A percentile compares a stretch with the other conserved stretches of the same genome.
Evolutionary conservation across 1,140 invertebrate species (phyloP).

Genomic region (Eulimnadia texana): DNA sequence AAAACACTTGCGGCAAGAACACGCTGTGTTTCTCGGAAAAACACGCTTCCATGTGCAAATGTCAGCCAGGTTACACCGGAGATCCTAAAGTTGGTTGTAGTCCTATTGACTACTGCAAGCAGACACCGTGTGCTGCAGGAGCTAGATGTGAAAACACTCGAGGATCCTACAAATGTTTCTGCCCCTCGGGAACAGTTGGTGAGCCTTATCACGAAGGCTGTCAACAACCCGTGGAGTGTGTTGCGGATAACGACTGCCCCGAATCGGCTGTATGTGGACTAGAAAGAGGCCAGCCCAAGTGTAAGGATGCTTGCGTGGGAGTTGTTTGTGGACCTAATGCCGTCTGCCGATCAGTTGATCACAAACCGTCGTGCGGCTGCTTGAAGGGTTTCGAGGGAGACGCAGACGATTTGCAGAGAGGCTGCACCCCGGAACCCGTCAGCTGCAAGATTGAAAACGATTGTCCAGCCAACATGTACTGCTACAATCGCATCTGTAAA

Average conservation of each 20-base stretch:
- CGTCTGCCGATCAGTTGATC: slow-evolving; percentile 57
- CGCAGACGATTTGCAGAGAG: slow-evolving; percentile 46
- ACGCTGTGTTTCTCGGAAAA: slow-evolving; percentile 65
- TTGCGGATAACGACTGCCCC: slow-evolving; percentile 59
- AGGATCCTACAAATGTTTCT: slow-evolving; percentile 65
- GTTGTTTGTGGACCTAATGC: slow-evolving; percentile 61
- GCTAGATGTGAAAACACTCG: slow-evolving; percentile 66
- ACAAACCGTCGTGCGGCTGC: slow-evolving; percentile 59
- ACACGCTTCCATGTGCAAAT: slow-evolving; percentile 59
- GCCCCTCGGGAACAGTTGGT: slow-evolving; percentile 58
- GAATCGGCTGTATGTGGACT: slow-evolving; percentile 52
- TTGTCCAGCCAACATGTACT: slow-evolving; percentile 62
- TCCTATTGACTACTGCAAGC: slow-evolving; percentile 60
- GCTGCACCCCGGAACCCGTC: slow-evolving; percentile 58
- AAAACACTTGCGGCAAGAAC: slow-evolving; percentile 67
- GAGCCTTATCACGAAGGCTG: slow-evolving; percentile 69
- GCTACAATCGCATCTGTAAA: slow-evolving; percentile 62
- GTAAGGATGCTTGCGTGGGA: slow-evolving; percentile 57
- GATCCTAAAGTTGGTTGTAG: slow-evolving; percentile 51
- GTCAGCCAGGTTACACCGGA: slow-evolving; percentile 67
- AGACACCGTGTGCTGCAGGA: slow-evolving; percentile 61
- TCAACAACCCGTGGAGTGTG: slow-evolving; percentile 56
- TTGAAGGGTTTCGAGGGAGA: slow-evolving; percentile 58
- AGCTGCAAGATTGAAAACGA: slow-evolving; percentile 50
- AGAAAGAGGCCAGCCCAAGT: slow-evolving; percentile 52